Conservation (phyloP, 2,113 vertebrate species). For the Salvelinus sp. region DNA sequence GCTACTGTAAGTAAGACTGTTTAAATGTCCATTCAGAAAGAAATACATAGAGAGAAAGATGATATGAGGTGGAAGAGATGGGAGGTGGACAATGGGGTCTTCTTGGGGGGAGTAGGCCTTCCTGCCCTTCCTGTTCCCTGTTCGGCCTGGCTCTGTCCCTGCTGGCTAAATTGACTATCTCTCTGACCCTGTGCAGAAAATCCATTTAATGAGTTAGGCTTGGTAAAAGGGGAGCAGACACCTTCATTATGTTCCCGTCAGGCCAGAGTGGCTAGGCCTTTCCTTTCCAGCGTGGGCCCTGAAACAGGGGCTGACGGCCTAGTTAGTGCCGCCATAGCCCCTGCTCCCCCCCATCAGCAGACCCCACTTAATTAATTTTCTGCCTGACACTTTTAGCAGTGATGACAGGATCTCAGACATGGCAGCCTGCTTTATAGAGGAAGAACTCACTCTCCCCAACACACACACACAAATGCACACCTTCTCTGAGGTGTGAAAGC, state of each 20-base stretch:
- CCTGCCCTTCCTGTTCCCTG: slow-evolving; percentile 46
- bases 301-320: slow-evolving; percentile 4
- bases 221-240: slow-evolving; percentile 59
- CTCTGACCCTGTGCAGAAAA: slow-evolving; percentile 38
- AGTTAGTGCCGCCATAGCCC: not conserved
- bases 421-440: no score
- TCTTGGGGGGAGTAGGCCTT: slow-evolving; percentile 32
- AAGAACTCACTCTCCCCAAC: not conserved
- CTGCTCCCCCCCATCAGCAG: slow-evolving; percentile 31
- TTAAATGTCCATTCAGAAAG: not conserved
- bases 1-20: not conserved
- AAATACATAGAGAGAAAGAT: not conserved
- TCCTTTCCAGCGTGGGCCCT: not conserved
- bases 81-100: slow-evolving; percentile 17
- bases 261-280: slow-evolving; percentile 1
- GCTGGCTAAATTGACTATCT: slow-evolving; percentile 45
- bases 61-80: not conserved
- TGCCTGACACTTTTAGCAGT: slow-evolving; percentile 33
- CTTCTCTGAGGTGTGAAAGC: slow-evolving; percentile 35
- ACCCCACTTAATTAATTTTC: slow-evolving; percentile 53
- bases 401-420: slow-evolving; percentile 38
- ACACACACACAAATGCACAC: slow-evolving; percentile 15
- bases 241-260: slow-evolving; percentile 44
- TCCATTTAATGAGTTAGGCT: slow-evolving; percentile 51
- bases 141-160: slow-evolving; percentile 31